A percentile compares a stretch with the other conserved stretches of the same genome.
Conservation (phyloP, 2,113 vertebrate genomes). For the Gorilla gorilla region DNA sequence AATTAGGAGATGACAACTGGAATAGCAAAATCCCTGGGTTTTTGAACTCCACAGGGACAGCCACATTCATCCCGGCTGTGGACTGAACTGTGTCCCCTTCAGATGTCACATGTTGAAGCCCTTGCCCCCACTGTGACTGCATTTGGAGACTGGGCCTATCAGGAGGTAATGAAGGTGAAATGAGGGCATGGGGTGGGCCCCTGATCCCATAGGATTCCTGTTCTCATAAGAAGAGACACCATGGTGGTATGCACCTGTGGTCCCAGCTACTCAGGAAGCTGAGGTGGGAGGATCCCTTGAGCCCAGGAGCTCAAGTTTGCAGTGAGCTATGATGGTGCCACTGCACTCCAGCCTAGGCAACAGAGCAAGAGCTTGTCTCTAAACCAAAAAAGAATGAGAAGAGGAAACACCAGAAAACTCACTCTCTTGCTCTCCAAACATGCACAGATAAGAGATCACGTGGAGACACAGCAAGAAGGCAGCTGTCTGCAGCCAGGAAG, state of each 20-base stretch:
- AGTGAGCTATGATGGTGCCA: too few species aligned
- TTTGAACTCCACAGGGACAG: not conserved
- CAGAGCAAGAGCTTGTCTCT: too few species aligned
- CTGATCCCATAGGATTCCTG: not conserved
- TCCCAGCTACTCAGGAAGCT: too few species aligned
- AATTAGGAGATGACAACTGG: not conserved
- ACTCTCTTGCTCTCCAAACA: not conserved
- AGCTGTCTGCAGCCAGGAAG: not conserved
- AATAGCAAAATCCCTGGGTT: not conserved
- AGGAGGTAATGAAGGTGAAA: not conserved
- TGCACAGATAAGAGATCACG: not conserved
- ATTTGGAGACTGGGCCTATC: not conserved
- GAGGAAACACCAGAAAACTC: not conserved
- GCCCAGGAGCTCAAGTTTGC: too few species aligned
- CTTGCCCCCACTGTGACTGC: not conserved
- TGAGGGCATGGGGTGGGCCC: too few species aligned
- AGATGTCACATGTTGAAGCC: not conserved
- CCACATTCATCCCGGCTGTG: not conserved
- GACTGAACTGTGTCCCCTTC: not conserved
- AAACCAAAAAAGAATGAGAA: too few species aligned
- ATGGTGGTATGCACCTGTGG: too few species aligned
- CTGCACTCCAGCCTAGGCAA: too few species aligned
- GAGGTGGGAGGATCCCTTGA: too few species aligned
- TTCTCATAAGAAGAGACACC: not conserved
- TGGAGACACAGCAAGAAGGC: too few species aligned